These are phyloP conservation scores for Drosophila rellima DNA, from an alignment of 2,888 invertebrate genomes.

Conservation along the genomic window DNA sequence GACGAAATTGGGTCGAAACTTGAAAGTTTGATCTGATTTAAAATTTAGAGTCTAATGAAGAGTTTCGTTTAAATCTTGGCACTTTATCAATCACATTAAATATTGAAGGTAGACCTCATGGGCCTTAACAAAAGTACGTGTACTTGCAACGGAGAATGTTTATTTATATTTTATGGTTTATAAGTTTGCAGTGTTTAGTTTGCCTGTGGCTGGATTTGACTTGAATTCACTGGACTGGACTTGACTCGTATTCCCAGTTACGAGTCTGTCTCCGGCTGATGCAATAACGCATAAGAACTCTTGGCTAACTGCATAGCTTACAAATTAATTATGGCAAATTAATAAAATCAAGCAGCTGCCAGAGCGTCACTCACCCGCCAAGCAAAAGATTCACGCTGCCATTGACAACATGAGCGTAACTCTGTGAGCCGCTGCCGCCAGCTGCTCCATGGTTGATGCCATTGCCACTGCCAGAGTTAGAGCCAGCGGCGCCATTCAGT, in stretches of 20 bases:
- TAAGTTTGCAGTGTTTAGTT: slow-evolving; percentile 4
- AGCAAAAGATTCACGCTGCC: slow-evolving; percentile 91
- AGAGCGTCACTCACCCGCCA: slow-evolving; percentile 89
- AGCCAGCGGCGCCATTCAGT: slow-evolving; percentile 63
- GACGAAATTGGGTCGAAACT: neutral
- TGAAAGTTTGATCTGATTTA: neutral
- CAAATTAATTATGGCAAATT: slow-evolving; percentile 44
- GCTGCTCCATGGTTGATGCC: slow-evolving; percentile 47
- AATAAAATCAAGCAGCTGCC: slow-evolving; percentile 42
- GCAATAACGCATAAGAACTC: slow-evolving; percentile 2
- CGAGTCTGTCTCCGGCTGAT: slow-evolving; percentile 1
- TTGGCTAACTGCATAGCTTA: slow-evolving; percentile 28
- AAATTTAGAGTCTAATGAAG: neutral
- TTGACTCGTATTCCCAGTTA: slow-evolving; percentile 10
- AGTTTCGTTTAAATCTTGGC: neutral
- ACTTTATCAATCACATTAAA: neutral
- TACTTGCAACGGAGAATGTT: slow-evolving; percentile 3
- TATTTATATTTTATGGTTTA: slow-evolving; percentile 19
- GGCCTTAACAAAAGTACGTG: neutral
- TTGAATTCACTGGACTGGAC: neutral
- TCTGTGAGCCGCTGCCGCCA: slow-evolving; percentile 61
- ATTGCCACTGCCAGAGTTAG: slow-evolving; percentile 47
- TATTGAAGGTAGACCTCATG: neutral
- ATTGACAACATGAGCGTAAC: slow-evolving; percentile 84
- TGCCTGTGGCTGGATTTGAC: slow-evolving; percentile 5